phyloP scores from a whole-genome alignment of 2,113 vertebrate genomes.

The Neolamprologus sp. region DNA sequence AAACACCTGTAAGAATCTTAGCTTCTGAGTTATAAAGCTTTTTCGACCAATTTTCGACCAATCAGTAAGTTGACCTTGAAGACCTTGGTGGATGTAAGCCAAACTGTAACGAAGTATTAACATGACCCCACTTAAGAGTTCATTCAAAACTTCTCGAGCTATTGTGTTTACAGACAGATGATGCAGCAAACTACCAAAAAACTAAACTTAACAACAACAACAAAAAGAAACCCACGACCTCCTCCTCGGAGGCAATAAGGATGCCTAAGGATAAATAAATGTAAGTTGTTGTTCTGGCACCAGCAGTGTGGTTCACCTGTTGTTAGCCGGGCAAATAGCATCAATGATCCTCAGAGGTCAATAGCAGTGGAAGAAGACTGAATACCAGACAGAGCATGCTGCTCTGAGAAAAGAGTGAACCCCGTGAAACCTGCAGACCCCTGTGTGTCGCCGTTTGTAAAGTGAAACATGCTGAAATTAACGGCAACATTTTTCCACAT shows the following conservation, averaged over 20 bases:
- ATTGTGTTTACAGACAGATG: not conserved
- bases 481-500: not conserved
- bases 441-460: accelerated
- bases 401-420: not conserved
- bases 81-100: not conserved
- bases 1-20: not conserved
- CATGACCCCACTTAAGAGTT: not conserved
- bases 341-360: not conserved
- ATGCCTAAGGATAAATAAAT: not conserved
- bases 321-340: not conserved
- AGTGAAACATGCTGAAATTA: not conserved
- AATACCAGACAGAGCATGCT: not conserved
- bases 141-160: not conserved
- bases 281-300: not conserved
- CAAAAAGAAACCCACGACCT: not conserved
- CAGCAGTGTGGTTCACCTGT: not conserved
- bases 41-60: not conserved
- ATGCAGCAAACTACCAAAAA: not conserved
- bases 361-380: not conserved
- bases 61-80: not conserved
- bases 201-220: not conserved
- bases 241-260: not conserved
- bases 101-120: not conserved
- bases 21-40: not conserved
- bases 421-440: accelerated